Base-by-base conservation (phyloP, 2,888 invertebrate genomes). In the Archips xylosteana region DNA sequence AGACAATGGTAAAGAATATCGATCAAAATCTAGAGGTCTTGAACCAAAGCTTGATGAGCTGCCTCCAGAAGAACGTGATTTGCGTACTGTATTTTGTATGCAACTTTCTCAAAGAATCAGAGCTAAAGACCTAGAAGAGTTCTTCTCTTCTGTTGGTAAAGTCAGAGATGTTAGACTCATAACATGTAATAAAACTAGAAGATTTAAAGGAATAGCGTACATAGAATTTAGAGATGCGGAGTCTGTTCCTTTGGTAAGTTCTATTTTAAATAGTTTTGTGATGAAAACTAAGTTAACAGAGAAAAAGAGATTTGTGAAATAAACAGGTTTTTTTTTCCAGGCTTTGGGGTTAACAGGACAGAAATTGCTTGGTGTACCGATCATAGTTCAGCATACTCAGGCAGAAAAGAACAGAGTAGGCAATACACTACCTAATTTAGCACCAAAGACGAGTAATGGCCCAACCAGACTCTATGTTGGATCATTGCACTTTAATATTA, bases 201-300 rank as follows among this genome's bases (percentile, higher is more conserved):
- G 99, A 79, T 99, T 99, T 85, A 99, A 99, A 93, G 99, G 99
- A 62, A 99, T 99, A 82, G 98, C 99, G n/a, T 99, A 99, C 87
- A 98, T 99, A 75, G 99, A 99, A 93, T 99, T 99, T 88, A 97
- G 97, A 90, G 99, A 99, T 94, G 98, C 99, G 0, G 99, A 99
- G 93, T 98, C 99, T 77, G 99, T 99, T 9, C 97, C 99, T 75
- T 94, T 99, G 95, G 98, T 98, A 91, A 96, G 96, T 59, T 59
- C 47, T 15, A 23, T 45, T 15, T 23, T 42, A 32, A 42, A 12
- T 3, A 34, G 3, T 39, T 45, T 54, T 51, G 3, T 23, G 54
- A 57, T 39, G 3, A 57, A 57, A 32, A 12, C 4, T 36, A 4
- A 39, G 39, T 39, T 39, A 32, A 32, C 2, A 0, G 3, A 23